Evolutionary conservation across 2,888 invertebrate genomes (phyloP).

Genomic region (Blomia tropicalis): DNA sequence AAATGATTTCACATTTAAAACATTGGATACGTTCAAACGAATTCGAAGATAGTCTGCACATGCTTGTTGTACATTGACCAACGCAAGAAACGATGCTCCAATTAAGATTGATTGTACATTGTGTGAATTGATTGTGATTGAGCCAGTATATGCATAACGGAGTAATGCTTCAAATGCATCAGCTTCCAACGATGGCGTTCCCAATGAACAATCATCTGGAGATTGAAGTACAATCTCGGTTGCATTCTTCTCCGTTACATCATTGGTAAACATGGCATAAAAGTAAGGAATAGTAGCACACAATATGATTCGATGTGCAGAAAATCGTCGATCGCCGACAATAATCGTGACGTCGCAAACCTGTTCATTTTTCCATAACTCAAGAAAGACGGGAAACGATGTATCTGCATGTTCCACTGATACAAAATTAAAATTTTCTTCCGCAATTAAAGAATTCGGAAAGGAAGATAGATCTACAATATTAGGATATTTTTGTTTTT

Average conservation of each 20-base stretch:
- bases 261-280: conserved; percentile 72
- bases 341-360: conserved; percentile 44
- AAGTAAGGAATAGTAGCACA: conserved; percentile 76
- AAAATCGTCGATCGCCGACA: conserved; percentile 41
- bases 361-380: background rate
- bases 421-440: conserved; percentile 8
- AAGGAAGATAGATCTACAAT: background rate
- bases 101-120: conserved; percentile 72
- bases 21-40: conserved; percentile 61
- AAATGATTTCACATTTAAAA: conserved; percentile 59
- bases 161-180: conserved; percentile 57
- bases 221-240: conserved; percentile 63
- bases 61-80: conserved; percentile 60
- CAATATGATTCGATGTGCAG: conserved; percentile 55
- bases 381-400: background rate
- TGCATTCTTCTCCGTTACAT: conserved; percentile 67
- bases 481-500: background rate
- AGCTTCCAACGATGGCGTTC: conserved; percentile 9
- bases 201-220: conserved; percentile 35
- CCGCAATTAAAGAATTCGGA: background rate
- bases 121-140: conserved; percentile 54
- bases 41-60: conserved; percentile 61
- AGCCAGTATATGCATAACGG: conserved; percentile 66
- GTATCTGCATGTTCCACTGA: conserved; percentile 4
- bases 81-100: conserved; percentile 62